phyloP scores from a whole-genome alignment of 2,113 vertebrate species.

The Lonchura striata region DNA sequence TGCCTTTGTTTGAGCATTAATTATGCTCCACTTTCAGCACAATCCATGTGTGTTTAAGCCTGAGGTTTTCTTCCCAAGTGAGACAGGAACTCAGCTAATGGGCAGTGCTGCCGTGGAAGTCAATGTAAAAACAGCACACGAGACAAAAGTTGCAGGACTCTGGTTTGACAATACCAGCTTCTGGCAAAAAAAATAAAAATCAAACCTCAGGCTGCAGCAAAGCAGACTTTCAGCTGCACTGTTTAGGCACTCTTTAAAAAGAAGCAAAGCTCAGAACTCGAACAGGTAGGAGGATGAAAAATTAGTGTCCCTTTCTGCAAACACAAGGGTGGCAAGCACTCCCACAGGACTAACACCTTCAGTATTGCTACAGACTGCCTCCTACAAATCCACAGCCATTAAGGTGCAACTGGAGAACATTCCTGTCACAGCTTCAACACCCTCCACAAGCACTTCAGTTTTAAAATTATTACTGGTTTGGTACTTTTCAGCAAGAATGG shows the following conservation, averaged over 20 bases:
- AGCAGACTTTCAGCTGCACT: background rate
- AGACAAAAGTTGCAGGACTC: background rate
- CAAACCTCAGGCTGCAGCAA: background rate
- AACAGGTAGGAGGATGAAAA: background rate
- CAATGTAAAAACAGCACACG: rapidly evolving
- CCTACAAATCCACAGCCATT: background rate
- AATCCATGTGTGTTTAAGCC: background rate
- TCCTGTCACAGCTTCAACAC: background rate
- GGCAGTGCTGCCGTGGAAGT: background rate
- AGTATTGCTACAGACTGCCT: background rate
- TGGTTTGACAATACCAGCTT: background rate
- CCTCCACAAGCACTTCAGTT: background rate
- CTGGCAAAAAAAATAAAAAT: background rate
- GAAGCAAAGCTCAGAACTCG: background rate
- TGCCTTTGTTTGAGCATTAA: background rate
- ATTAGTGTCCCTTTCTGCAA: background rate
- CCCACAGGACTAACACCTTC: background rate
- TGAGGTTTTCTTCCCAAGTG: background rate
- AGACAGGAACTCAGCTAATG: background rate
- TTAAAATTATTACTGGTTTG: background rate
- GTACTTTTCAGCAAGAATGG: background rate
- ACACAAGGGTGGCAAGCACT: background rate
- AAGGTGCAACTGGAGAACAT: background rate
- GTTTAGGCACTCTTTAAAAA: background rate
- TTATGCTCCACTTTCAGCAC: background rate